These are phyloP conservation scores for Chaetophractus vellerosus DNA, from an alignment of 2,797 vertebrate genomes.

Conservation along the genomic window DNA sequence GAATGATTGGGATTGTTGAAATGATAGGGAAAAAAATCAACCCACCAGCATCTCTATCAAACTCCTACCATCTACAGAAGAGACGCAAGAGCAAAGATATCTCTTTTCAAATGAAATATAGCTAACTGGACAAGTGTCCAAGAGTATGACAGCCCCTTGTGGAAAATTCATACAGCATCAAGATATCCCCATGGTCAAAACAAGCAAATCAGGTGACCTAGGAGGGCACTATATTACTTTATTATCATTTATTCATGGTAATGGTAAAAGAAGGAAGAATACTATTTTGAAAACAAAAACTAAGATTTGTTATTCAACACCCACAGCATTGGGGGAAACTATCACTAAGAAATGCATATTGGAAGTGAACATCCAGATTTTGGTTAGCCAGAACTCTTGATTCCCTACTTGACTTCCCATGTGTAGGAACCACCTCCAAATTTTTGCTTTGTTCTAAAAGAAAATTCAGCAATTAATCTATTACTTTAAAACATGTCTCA, in stretches of 20 bases:
- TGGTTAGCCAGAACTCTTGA: not conserved
- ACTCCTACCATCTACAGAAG: not conserved
- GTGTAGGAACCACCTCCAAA: not conserved
- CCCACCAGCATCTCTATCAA: not conserved
- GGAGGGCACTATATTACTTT: not conserved
- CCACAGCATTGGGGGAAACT: not conserved
- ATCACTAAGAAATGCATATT: not conserved
- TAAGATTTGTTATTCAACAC: not conserved
- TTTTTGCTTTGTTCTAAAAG: not conserved
- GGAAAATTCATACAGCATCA: not conserved
- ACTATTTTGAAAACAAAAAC: conserved; percentile 15
- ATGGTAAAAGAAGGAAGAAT: not conserved
- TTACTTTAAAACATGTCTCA: not conserved
- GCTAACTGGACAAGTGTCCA: not conserved
- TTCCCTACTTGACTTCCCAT: not conserved
- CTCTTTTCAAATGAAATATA: not conserved
- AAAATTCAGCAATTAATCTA: not conserved
- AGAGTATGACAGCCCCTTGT: not conserved
- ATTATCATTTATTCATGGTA: not conserved
- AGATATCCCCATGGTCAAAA: not conserved
- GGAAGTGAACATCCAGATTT: not conserved
- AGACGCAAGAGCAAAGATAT: not conserved
- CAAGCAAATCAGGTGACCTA: not conserved
- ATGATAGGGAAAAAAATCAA: not conserved
- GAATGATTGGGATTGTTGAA: not conserved